Evolutionary conservation across 2,797 vertebrate species (phyloP), one percentile per base, ranked within the genome.

Genomic region (Adrianichthys oophorus): DNA sequence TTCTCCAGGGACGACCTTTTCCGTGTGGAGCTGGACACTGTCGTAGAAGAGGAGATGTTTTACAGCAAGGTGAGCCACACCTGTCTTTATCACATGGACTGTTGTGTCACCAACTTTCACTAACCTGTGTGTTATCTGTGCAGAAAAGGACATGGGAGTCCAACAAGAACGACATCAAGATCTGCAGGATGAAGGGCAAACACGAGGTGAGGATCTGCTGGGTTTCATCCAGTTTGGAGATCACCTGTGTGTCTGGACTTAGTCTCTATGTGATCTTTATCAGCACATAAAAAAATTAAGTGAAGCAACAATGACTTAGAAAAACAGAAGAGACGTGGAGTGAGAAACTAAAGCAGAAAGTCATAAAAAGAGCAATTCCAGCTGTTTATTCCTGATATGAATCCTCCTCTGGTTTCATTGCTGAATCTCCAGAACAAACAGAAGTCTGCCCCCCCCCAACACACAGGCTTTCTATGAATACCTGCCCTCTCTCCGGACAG

Each of bases 111-210:
- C 4, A 60, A 46, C 8, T n/a, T 13, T 46, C 4, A 18, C 68
- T 48, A 54, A 43, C 68, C 4, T 50, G 14, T 42, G 41, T 68
- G 48, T 48, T 48, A 26, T 64, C 64, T 62, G 6, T 65, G 2
- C 48, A 98, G 96, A 98, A 96, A 71, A 90, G 95, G 83, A 97
- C 94, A 13, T 98, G 96, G 96, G 92, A 87, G 71, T 96, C 96
- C 0, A 98, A 96, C 65, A 95, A 94, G 77, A 94, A 95, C 3
- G 95, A 98, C 89, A 98, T 98, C 81, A 90, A 94, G 78, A 95
- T 97, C 88, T 98, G 96, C 82, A 86, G 94, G 56, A 98, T 98
- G 96, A 98, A 97, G 85, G 96, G 96, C 67, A 98, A 98, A 45
- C 95, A 95, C 13, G 95, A 98, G 93, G 96, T 98, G 75, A 65